Conservation (phyloP, 30 jellyfish, hydroid and myxozoan genomes). For the Phacellophora camtschatica region DNA sequence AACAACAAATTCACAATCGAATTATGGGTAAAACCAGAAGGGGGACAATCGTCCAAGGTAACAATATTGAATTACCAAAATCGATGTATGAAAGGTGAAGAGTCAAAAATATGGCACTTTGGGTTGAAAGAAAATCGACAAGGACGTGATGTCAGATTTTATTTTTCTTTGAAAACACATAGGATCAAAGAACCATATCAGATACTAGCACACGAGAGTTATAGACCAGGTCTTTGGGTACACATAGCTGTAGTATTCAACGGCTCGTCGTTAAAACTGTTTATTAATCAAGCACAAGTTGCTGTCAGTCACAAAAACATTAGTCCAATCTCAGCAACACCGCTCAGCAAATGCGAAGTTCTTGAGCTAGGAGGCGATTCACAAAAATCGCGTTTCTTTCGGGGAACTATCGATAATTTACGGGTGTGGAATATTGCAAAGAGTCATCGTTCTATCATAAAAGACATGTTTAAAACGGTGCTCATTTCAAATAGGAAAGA, state of each 20-base stretch:
- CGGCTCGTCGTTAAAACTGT: conserved; percentile 65
- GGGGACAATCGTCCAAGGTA: conserved; percentile 73
- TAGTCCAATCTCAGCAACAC: conserved; percentile 59
- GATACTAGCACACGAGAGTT: conserved; percentile 30
- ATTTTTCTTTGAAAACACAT: conserved; percentile 55
- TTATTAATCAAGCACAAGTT: conserved; percentile 79
- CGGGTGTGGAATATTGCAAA: conserved; percentile 73
- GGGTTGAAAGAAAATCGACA: conserved; percentile 39
- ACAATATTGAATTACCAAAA: conserved; percentile 50
- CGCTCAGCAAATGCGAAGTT: conserved; percentile 45
- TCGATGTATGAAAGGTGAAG: conserved; percentile 45
- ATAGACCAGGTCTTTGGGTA: conserved; percentile 59
- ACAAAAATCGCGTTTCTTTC: conserved; percentile 24
- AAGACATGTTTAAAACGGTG: conserved; percentile 1
- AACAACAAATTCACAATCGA: conserved; percentile 62
- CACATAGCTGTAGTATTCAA: conserved; percentile 85
- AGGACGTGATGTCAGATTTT: conserved; percentile 48
- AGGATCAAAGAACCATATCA: conserved; percentile 1
- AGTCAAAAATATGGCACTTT: conserved; percentile 18
- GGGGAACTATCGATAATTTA: conserved; percentile 80
- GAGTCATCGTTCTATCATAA: conserved; percentile 52
- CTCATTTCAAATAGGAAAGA: not conserved
- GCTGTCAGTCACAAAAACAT: conserved; percentile 60
- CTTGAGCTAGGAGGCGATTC: conserved; percentile 89
- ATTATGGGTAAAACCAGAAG: conserved; percentile 85